A percentile compares a stretch with the other conserved stretches of the same genome.
Evolutionary conservation across 2,797 vertebrate species (phyloP).

Genomic region (Smutsia gigantea): DNA sequence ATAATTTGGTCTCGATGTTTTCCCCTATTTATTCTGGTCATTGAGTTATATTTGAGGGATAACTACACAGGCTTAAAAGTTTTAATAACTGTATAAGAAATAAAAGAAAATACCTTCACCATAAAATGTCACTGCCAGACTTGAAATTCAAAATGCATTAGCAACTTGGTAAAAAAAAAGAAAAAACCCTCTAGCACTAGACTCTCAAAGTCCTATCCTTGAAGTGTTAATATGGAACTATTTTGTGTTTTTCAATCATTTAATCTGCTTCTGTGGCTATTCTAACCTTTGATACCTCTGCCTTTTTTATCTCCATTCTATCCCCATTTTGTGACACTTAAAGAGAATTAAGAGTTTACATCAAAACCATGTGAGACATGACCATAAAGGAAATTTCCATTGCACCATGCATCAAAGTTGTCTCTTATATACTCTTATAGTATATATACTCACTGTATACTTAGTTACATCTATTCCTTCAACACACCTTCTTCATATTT

Average conservation of each 20-base stretch:
- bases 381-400: neutral
- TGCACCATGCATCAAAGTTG: neutral
- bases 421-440: neutral
- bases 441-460: neutral
- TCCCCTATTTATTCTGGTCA: neutral
- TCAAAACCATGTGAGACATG: neutral
- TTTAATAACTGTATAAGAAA: neutral
- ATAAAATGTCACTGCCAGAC: constrained; percentile 24
- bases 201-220: constrained; percentile 27
- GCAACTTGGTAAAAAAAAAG: constrained; percentile 6
- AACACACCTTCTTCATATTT: neutral
- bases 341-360: constrained; percentile 19
- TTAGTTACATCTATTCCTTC: neutral
- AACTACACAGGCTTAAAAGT: neutral
- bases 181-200: neutral
- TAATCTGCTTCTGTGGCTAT: neutral
- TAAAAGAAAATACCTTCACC: constrained; percentile 32
- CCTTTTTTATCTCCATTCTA: neutral
- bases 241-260: constrained; percentile 6
- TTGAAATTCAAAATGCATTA: constrained; percentile 59
- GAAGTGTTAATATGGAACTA: neutral
- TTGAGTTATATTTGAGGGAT: neutral
- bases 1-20: neutral
- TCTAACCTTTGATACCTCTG: neutral
- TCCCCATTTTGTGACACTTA: constrained; percentile 1